These are phyloP conservation scores for Nysson spinosus DNA, from an alignment of 2,888 invertebrate species.

Conservation along the genomic window DNA sequence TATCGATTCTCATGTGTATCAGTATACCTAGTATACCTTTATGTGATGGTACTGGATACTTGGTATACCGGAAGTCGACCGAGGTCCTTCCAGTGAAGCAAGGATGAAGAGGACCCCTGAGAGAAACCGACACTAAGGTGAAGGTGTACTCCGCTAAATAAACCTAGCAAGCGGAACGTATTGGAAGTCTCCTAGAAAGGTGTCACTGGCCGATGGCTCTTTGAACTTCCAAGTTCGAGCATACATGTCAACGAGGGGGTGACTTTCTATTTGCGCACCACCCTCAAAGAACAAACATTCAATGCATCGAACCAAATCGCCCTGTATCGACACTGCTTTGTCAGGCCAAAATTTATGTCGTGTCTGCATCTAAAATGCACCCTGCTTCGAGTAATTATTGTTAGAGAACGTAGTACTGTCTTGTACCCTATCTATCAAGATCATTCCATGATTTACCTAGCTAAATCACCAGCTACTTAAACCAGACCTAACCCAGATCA, in stretches of 20 bases:
- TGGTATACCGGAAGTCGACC: not conserved
- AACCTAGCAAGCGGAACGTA: constrained; percentile 27
- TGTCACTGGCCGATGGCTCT: constrained; percentile 9
- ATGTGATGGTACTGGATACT: not conserved
- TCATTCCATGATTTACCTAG: no score
- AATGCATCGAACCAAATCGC: not conserved
- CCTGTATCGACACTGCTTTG: not conserved
- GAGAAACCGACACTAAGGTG: constrained; percentile 12
- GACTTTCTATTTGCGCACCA: not conserved
- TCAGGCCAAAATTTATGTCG: not conserved
- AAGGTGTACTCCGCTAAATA: constrained; percentile 50
- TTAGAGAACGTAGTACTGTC: no score
- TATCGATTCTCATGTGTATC: not conserved
- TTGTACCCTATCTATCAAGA: no score
- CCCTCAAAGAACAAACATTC: not conserved
- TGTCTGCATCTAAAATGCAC: no score
- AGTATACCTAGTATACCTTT: not conserved
- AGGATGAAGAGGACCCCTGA: constrained; percentile 30
- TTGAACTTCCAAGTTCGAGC: constrained; percentile 4
- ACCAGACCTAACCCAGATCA: no score
- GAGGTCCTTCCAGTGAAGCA: constrained; percentile 9
- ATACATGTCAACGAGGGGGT: not conserved
- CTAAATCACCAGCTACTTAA: no score
- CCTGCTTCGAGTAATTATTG: no score
- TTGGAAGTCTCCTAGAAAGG: constrained; percentile 21